These are phyloP conservation scores for Danio choprae DNA, from an alignment of 2,797 vertebrate genomes.

Conservation along the genomic window DNA sequence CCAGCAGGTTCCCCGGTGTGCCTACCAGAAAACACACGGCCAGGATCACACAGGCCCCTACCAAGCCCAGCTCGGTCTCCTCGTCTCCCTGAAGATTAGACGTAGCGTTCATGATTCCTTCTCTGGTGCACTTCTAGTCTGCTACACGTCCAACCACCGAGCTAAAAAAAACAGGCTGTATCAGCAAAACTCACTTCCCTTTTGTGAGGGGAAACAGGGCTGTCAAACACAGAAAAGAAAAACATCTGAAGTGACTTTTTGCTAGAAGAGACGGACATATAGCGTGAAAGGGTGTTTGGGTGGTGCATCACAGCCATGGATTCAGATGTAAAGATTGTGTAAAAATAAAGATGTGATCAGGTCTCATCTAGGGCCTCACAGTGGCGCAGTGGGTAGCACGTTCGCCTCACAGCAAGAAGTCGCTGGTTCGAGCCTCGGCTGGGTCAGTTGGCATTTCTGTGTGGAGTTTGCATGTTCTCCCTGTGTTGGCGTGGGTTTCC, in stretches of 20 bases:
- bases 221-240: conserved; percentile 52
- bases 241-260: conserved; percentile 33
- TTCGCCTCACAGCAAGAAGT: too few species aligned
- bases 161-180: conserved; percentile 65
- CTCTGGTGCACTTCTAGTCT: conserved; percentile 41
- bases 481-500: too few species aligned
- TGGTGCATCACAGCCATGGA: background rate
- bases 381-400: too few species aligned
- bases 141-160: conserved; percentile 56
- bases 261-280: background rate
- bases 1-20: conserved; percentile 83
- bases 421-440: too few species aligned
- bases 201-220: conserved; percentile 53
- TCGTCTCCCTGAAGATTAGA: conserved; percentile 33
- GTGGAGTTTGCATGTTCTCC: too few species aligned
- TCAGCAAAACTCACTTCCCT: conserved; percentile 75
- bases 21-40: conserved; percentile 83
- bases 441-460: too few species aligned
- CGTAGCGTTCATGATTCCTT: conserved; percentile 70
- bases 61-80: conserved; percentile 60
- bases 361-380: too few species aligned
- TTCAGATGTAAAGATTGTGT: too few species aligned
- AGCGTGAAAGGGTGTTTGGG: background rate
- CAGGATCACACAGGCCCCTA: conserved; percentile 78
- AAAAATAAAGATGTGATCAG: background rate